Percentiles rank a stretch among this genome's conserved stretches.
Conservation (phyloP, 2,797 vertebrate species). For the Hypotaenidia okinawae region DNA sequence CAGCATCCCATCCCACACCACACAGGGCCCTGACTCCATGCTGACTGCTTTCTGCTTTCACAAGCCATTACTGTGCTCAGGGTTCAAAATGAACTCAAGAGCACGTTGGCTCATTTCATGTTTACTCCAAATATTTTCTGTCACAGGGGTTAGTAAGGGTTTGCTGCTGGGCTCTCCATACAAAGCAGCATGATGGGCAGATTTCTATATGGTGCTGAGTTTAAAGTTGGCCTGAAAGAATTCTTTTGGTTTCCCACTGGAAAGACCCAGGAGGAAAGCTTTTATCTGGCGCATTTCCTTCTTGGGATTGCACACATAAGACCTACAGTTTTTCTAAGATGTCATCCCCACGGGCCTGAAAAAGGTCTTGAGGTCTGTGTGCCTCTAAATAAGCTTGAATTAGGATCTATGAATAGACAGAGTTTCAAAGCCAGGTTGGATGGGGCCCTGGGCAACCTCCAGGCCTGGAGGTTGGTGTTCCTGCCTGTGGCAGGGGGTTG, state of each 20-base stretch:
- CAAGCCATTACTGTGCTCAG: neutral
- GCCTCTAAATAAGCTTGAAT: neutral
- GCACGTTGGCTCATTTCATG: neutral
- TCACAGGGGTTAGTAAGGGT: neutral
- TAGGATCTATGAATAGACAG: neutral
- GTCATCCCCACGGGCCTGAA: neutral
- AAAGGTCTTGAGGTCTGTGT: neutral
- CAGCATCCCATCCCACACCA: neutral
- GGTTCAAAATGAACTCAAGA: neutral
- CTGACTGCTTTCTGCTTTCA: neutral
- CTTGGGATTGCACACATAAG: neutral
- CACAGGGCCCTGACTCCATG: neutral
- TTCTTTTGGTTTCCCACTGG: neutral
- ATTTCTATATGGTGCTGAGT: neutral
- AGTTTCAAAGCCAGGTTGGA: no score
- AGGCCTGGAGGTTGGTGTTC: no score
- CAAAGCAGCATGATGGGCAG: fast-evolving
- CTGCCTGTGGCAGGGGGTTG: no score
- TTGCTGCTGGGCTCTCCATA: neutral
- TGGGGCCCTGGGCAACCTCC: no score
- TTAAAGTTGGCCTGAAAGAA: neutral
- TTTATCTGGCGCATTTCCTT: constrained; percentile 16
- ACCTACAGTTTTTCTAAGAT: neutral
- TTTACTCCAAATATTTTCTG: neutral
- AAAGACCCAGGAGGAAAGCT: constrained; percentile 10